Evolutionary conservation across 2,113 vertebrate species (phyloP).

Genomic region (Platichthys flesus): DNA sequence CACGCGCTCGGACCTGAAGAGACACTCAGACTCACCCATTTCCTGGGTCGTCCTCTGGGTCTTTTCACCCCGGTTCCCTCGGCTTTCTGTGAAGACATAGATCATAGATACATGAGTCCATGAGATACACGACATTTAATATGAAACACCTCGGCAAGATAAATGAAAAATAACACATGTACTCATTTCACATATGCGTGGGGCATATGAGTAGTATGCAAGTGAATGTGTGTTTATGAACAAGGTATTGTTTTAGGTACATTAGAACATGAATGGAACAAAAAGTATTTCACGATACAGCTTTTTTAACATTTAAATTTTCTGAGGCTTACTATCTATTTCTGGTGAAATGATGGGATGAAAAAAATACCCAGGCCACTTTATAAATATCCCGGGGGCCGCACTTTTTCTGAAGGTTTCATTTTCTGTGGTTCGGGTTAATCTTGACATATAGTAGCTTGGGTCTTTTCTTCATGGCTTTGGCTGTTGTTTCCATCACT

Average conservation of each 20-base stretch:
- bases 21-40: conserved; percentile 75
- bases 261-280: too few relatives aligned
- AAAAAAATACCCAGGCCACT: neutral
- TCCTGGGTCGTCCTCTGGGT: conserved; percentile 80
- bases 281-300: too few relatives aligned
- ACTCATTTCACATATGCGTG: neutral
- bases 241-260: too few relatives aligned
- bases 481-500: too few relatives aligned
- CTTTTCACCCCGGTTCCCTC: conserved; percentile 78
- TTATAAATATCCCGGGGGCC: neutral
- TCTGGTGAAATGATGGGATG: neutral
- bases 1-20: neutral
- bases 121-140: neutral
- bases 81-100: conserved; percentile 73
- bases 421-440: neutral
- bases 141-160: too few relatives aligned
- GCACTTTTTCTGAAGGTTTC: neutral
- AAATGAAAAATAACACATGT: neutral
- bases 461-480: too few relatives aligned
- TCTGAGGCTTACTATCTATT: neutral
- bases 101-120: neutral
- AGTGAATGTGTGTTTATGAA: too few relatives aligned
- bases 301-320: too few relatives aligned
- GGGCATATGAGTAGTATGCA: too few relatives aligned
- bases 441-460: neutral